Base-by-base conservation (phyloP, 2,888 invertebrate species). In the Rotaria macrura region DNA sequence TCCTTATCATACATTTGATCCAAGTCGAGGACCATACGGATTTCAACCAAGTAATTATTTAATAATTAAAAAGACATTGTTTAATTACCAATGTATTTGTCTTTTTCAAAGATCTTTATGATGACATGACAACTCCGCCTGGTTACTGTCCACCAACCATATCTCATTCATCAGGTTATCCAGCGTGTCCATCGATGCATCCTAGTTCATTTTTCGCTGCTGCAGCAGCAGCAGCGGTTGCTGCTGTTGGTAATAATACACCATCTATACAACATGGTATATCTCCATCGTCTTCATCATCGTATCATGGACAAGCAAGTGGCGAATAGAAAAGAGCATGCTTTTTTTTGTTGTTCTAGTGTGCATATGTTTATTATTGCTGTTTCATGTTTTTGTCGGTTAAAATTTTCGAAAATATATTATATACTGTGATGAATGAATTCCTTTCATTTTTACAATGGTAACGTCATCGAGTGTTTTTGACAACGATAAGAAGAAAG, bases 31-130 rank as follows among this genome's bases (percentile, higher is more conserved):
- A 65, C n/a, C 40, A 43, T 79, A 79, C n/a, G 43, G 43, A 10
- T 79, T 43, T 79, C 79, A 79, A 79, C 40, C 79, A 79, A 43
- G 79, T 79, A 79, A 34, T n/a, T n/a, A n/a, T n/a, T n/a, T n/a
- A n/a, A n/a, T n/a, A n/a, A n/a, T n/a, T n/a, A n/a, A n/a, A n/a
- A n/a, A n/a, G n/a, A n/a, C n/a, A n/a, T n/a, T n/a, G n/a, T n/a
- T n/a, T n/a, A n/a, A 34, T 34, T 34, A 34, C 14, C 47, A 9
- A 5, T 1, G 38, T 17, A 20, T 14, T 9, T 65, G 0, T 2
- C 29, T 34, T 29, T 79, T 25, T 79, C 20, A 38, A 23, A 79
- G 79, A 79, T 43, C 43, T 79, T 23, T 79, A 79, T 79, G 79
- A 79, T 43, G 79, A 79, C 43, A 79, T 79, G 43, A 20, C 79